phyloP scores from a whole-genome alignment of 2,113 vertebrate genomes.

The Sorex fumeus region DNA sequence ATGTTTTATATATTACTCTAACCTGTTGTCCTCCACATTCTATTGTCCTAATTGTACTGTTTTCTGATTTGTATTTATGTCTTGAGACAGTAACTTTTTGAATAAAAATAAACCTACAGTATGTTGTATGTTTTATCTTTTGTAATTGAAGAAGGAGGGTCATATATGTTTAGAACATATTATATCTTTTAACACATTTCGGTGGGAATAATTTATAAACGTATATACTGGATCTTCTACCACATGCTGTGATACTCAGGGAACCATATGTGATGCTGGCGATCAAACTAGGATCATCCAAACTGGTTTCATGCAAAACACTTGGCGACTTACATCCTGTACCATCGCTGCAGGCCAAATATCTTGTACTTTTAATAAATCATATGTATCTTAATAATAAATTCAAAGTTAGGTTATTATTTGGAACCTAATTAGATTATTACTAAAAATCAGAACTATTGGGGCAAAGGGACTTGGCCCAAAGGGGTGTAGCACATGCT shows the following conservation, averaged over 20 bases:
- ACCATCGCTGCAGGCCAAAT: not conserved
- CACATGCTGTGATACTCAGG: too few species aligned
- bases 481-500: too few species aligned
- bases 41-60: slow-evolving; percentile 99
- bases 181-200: slow-evolving; percentile 87
- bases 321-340: too few species aligned
- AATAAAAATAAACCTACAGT: slow-evolving; percentile 99
- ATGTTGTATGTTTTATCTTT: slow-evolving; percentile 93
- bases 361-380: slow-evolving; percentile 91
- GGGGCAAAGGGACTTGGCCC: too few species aligned
- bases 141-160: slow-evolving; percentile 87
- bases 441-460: slow-evolving; percentile 87
- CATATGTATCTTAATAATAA: slow-evolving; percentile 90
- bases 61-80: slow-evolving; percentile 99
- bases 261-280: too few species aligned
- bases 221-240: slow-evolving; percentile 55
- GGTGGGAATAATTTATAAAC: slow-evolving; percentile 90
- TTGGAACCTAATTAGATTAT: slow-evolving; percentile 85
- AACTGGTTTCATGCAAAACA: too few species aligned
- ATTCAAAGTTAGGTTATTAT: slow-evolving; percentile 89
- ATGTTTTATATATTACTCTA: slow-evolving; percentile 96
- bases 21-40: slow-evolving; percentile 98
- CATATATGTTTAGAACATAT: slow-evolving; percentile 87
- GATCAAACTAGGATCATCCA: too few species aligned
- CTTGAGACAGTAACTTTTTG: slow-evolving; percentile 99